Percentiles rank a stretch among this genome's conserved stretches.
Evolutionary conservation across 2,888 invertebrate genomes (phyloP).

Genomic region (Nipponacmea schrenckii): DNA sequence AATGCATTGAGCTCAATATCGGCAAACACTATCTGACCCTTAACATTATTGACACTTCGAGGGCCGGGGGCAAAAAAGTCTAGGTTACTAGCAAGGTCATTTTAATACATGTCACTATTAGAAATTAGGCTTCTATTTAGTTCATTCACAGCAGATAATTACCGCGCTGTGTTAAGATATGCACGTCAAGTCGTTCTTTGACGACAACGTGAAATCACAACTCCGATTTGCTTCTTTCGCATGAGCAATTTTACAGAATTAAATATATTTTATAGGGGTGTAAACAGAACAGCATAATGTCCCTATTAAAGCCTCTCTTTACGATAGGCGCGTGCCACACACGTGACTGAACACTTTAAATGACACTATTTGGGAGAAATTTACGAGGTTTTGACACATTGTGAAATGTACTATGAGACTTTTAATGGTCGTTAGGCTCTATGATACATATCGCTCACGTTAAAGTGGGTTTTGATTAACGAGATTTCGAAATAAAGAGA

Average conservation of each 20-base stretch:
- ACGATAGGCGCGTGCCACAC: conserved; percentile 1
- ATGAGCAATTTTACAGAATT: background rate
- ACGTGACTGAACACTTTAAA: conserved; percentile 3
- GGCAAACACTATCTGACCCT: conserved; percentile 1
- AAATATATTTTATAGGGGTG: conserved; percentile 5
- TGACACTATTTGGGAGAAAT: conserved; percentile 4
- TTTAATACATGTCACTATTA: too few species aligned
- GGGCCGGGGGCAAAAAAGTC: background rate
- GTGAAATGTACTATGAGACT: background rate
- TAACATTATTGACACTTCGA: background rate
- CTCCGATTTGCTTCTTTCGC: background rate
- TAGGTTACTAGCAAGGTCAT: background rate
- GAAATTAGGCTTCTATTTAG: too few species aligned
- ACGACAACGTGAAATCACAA: background rate
- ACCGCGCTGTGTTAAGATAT: too few species aligned
- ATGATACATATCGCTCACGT: background rate
- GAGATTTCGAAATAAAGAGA: too few species aligned
- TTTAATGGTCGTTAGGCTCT: background rate
- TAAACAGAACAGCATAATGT: background rate
- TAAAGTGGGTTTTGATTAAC: too few species aligned
- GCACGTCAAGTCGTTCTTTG: too few species aligned
- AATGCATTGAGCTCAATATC: background rate
- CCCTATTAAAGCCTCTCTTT: background rate
- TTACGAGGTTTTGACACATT: conserved; percentile 5
- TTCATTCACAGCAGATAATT: too few species aligned